A percentile compares a stretch with the other conserved stretches of the same genome.
Conservation (phyloP, 1,140 invertebrate species). For the Halyomorpha halys region DNA sequence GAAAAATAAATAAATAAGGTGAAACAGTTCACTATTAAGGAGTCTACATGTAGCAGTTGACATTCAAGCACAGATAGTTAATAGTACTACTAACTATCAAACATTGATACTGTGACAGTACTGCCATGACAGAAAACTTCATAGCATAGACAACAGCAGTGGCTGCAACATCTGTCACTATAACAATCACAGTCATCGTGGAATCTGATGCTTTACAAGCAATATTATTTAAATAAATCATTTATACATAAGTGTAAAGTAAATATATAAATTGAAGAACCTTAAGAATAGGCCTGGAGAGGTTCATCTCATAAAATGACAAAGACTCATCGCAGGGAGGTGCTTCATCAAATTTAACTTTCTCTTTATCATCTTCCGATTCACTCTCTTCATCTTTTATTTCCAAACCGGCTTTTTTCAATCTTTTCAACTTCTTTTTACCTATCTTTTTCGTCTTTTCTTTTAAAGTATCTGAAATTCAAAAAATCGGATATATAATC, state of each 20-base stretch:
- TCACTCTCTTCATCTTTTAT: slow-evolving; percentile 36
- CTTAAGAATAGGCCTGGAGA: slow-evolving; percentile 79
- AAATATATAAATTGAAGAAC: slow-evolving; percentile 34
- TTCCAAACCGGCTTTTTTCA: slow-evolving; percentile 37
- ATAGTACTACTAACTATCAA: no score
- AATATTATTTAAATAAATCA: no score
- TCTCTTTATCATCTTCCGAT: slow-evolving; percentile 44
- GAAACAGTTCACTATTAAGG: no score
- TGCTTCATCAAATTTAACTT: slow-evolving; percentile 66
- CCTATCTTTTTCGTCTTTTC: slow-evolving; percentile 1
- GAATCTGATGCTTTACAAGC: no score
- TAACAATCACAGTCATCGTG: no score
- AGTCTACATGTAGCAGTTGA: no score
- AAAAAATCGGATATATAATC: slow-evolving; percentile 11
- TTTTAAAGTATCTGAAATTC: background rate
- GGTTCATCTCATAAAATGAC: slow-evolving; percentile 86
- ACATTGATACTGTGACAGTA: no score
- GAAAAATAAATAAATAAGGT: no score
- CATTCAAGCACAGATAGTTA: no score
- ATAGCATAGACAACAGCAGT: no score
- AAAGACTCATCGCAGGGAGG: slow-evolving; percentile 55
- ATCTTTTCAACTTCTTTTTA: slow-evolving; percentile 35
- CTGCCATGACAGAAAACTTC: no score
- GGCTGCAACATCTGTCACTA: no score
- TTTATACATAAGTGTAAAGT: background rate